Evolutionary conservation across 1,140 invertebrate species (phyloP).

Genomic region (Drosophila kepulauana): DNA sequence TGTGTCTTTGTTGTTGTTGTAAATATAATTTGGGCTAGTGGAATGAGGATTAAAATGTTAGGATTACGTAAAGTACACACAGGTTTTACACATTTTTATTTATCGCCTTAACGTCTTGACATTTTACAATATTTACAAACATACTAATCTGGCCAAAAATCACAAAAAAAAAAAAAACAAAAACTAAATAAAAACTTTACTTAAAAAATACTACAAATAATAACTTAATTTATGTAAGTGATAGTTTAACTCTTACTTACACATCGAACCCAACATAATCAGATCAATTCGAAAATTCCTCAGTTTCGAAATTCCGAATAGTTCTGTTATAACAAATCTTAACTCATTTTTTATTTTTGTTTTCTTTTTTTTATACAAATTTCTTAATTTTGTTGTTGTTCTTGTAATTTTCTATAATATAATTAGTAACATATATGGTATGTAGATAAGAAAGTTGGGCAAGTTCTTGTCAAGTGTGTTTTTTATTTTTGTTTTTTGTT

Average conservation of each 20-base stretch:
- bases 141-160: conserved; percentile 57
- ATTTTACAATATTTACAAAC: conserved; percentile 74
- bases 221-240: conserved; percentile 28
- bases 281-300: background rate
- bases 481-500: background rate
- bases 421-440: conserved; percentile 25
- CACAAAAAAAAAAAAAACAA: conserved; percentile 34
- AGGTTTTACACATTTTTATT: conserved; percentile 13
- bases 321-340: conserved; percentile 22
- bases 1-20: conserved; percentile 1
- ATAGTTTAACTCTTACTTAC: conserved; percentile 49
- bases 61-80: conserved; percentile 17
- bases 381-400: conserved; percentile 1
- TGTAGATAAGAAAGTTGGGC: conserved; percentile 30
- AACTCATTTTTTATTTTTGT: background rate
- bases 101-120: conserved; percentile 21
- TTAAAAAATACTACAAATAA: no score
- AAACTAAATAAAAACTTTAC: background rate
- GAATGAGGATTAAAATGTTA: conserved; percentile 23
- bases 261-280: conserved; percentile 19
- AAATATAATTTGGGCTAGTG: conserved; percentile 43
- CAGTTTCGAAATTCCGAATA: background rate
- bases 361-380: conserved; percentile 35
- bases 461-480: conserved; percentile 12
- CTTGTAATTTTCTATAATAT: conserved; percentile 13